Percentiles rank a stretch among this genome's conserved stretches.
phyloP scores from a whole-genome alignment of 2,113 vertebrate genomes.

The Erpornis zantholeuca region DNA sequence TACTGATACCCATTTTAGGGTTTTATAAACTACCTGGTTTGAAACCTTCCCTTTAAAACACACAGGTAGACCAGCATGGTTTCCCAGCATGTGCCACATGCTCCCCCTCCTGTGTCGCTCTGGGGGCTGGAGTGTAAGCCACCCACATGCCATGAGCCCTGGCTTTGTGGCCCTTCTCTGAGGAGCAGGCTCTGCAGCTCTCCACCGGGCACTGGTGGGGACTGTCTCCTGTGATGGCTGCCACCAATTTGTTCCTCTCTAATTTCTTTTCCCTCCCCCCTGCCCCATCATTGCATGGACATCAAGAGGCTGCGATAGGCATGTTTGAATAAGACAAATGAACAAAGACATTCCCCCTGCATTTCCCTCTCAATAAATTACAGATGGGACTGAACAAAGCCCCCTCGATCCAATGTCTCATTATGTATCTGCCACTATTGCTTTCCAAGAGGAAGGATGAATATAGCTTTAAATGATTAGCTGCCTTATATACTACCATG shows the following conservation, averaged over 20 bases:
- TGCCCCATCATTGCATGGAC: background rate
- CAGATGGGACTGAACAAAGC: slow-evolving; percentile 10
- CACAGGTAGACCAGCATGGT: fast-evolving
- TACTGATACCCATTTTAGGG: background rate
- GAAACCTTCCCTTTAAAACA: background rate
- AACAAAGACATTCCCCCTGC: slow-evolving; percentile 46
- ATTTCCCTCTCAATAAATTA: slow-evolving; percentile 39
- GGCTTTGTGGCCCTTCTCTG: fast-evolving
- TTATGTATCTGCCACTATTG: slow-evolving; percentile 19
- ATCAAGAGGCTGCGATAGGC: slow-evolving; percentile 1
- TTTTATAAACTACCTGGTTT: background rate
- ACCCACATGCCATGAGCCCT: fast-evolving
- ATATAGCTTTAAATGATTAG: slow-evolving; percentile 54
- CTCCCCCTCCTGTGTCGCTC: no score
- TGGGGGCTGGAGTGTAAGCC: background rate
- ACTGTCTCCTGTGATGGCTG: background rate
- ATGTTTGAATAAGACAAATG: slow-evolving; percentile 43
- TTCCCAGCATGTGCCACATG: fast-evolving
- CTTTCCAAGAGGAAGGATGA: slow-evolving; percentile 28
- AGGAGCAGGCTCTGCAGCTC: background rate
- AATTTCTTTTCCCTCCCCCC: background rate
- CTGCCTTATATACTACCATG: slow-evolving; percentile 46
- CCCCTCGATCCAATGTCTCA: background rate
- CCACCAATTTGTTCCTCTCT: slow-evolving; percentile 37
- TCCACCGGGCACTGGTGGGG: fast-evolving